Base-by-base conservation (phyloP, 2,113 vertebrate species). In the Trogon melanurus region DNA sequence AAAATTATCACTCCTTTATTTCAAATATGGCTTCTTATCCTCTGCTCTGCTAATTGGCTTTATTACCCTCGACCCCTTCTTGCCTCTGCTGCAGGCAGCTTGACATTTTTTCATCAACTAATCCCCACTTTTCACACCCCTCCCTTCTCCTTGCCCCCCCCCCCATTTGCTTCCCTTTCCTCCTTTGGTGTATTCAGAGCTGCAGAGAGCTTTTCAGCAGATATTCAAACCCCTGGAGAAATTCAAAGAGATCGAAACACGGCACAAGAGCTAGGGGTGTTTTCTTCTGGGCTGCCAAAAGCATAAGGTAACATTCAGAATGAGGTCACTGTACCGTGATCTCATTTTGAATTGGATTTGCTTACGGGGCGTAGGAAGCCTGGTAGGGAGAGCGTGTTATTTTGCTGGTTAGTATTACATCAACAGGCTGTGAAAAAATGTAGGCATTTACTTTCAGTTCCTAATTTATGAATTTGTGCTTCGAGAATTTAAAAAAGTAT, bases 1-100 rank as follows among this genome's bases (percentile, higher is more conserved):
- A 97, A 97, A 97, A 97, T 98, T 96, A 97, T 97, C 97, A 97
- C 96, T 97, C 91, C 83, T 96, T 98, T 97, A 96, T 97, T 98
- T 98, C 85, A 97, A 98, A 97, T 97, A 96, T 95, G 96, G 67
- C 84, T 98, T 95, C 95, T 97, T 97, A 97, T 96, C 92, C 96
- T 97, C 97, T 92, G 82, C 96, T 95, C 65, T 15, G 61, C 89
- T 97, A 98, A 97, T 96, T 98, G 96, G 84, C 94, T 97, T 98
- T 97, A 97, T 97, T 98, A 97, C 91, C 91, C 82, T 97, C 66
- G 57, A 97, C 94, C 89, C 53, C 53, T 95, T 96, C 93, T 97
- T 97, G 79, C 85, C 78, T 97, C 88, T 67, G 93, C 92, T 96
- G 88, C 89, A 91, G 95, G 95, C 91, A 95, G 80, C 72, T 85